Evolutionary conservation across 2,888 invertebrate species (phyloP), one percentile per base, ranked within the genome.

Genomic region (Cyclophora punctaria): DNA sequence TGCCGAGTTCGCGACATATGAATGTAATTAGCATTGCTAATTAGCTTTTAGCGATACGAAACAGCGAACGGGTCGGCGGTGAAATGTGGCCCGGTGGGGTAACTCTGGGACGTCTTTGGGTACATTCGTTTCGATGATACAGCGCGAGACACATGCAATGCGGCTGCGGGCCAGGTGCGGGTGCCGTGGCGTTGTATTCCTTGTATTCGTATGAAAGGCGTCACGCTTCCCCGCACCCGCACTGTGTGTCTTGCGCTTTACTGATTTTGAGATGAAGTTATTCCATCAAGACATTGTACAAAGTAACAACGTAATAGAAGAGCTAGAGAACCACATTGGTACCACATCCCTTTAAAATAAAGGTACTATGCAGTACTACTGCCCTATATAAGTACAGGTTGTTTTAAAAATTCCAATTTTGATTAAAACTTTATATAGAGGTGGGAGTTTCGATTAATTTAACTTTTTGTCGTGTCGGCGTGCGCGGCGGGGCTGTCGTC

Each of bases 391-490:
- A 50, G 45, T 51, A 51, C 48, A 49, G 47, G 55, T 56, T 60
- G 58, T 58, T 51, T 59, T 57, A 56, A 66, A 64, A 71, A 69
- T 63, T 67, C 56, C 66, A 74, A 69, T 75, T 73, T 75, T 72
- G 73, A 75, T 75, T 70, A 75, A 76, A 77, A 75, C 70, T 78
- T 74, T 63, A 60, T 63, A 67, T 69, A 62, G 64, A 64, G 62
- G 46, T 66, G 62, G 55, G 55, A 60, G 56, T 53, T 58, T 58
- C 67, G 66, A 76, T 77, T 78, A 73, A 78, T 78, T 75, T 74
- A 78, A 78, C 75, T 78, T 79, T 72, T 68, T 64, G 56, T 59
- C 52, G 60, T 58, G 48, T 40, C 50, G 53, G 47, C 40, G 55
- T 48, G 51, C 51, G 41, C 45, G 52, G 53, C 51, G 51, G 41